Evolutionary conservation across 1,140 invertebrate species (phyloP).

Genomic region (Lordiphosa collinella): DNA sequence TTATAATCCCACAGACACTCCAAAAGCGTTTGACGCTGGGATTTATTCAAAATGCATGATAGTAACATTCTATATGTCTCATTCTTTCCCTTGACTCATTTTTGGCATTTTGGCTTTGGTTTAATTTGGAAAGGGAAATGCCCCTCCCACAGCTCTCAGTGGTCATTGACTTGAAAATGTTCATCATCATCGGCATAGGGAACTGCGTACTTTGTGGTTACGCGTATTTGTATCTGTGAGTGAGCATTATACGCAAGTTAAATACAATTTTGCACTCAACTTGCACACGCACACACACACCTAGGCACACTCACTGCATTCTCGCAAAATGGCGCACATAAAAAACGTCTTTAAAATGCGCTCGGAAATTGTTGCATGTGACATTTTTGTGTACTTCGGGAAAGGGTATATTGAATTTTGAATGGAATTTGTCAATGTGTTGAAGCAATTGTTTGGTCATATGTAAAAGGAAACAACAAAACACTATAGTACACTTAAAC

Average conservation of each 20-base stretch:
- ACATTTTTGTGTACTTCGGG: constrained; percentile 29
- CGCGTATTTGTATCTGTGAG: constrained; percentile 11
- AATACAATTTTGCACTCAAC: constrained; percentile 59
- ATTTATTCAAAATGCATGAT: constrained; percentile 47
- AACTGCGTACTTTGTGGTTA: constrained; percentile 21
- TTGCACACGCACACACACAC: constrained; percentile 11
- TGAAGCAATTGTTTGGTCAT: too few species aligned
- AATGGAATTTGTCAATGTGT: too few species aligned
- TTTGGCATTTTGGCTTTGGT: constrained; percentile 32
- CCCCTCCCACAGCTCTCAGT: too few species aligned
- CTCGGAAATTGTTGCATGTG: constrained; percentile 72
- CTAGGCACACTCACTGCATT: constrained; percentile 21
- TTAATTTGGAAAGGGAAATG: constrained; percentile 21
- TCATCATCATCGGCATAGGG: constrained; percentile 36
- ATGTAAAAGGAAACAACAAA: too few species aligned
- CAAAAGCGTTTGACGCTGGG: constrained; percentile 48
- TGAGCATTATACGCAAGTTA: constrained; percentile 71
- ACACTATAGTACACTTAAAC: too few species aligned
- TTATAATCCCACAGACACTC: constrained; percentile 30
- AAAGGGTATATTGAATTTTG: neutral
- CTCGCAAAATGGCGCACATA: constrained; percentile 64
- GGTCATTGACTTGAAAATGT: constrained; percentile 26
- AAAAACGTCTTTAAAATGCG: constrained; percentile 68
- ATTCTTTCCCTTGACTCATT: constrained; percentile 1
- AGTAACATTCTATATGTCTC: constrained; percentile 4